Base-by-base conservation (phyloP, 64 coral and sea anemone genomes). In the Actinia tenebrosa region DNA sequence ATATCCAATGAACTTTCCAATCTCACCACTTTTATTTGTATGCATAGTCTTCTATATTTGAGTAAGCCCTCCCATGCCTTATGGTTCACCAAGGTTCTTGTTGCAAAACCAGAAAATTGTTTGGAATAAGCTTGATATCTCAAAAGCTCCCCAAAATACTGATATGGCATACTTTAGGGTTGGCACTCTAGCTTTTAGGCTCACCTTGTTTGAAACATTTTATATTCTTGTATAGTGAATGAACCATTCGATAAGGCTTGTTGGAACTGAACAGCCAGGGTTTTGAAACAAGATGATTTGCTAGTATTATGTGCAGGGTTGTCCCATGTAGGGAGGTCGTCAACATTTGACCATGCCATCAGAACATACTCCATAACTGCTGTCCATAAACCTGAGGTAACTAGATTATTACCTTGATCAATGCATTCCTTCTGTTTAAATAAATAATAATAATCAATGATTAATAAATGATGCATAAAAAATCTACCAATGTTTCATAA, bases 361-460 rank as follows among this genome's bases (percentile, higher is more conserved):
- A 95, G 59, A 15, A 92, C 94, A 80, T 95, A 95, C 45, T 86
- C 68, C 9, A 95, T 56, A 5, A 84, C 68, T 42, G 84, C 64
- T 27, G 92, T 92, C 90, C 94, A 95, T 54, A 85, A 84, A 23
- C 88, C 79, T 3, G 77, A 95, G 3, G 16, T 15, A 8, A 95
- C 42, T 5, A 95, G 87, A 44, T 63, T 80, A 19, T 87, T 82
- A n/a, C 94, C 94, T 83, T 92, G 94, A 84, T 27, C 53, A 52
- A 95, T 46, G 66, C 94, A 95, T 43, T 92, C 94, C 87, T 95
- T 95, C 94, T 95, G 94, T 87, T 77, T 22, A 56, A 66, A 46
- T 23, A 15, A 87, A 66, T 46, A 11, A 69, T 8, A 66, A 23
- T 22, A 66, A 22, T 66, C 4, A 66, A n/a, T 22, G 18, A 23